phyloP scores from a whole-genome alignment of 2,888 invertebrate species.

The Argynnis bischoffii region DNA sequence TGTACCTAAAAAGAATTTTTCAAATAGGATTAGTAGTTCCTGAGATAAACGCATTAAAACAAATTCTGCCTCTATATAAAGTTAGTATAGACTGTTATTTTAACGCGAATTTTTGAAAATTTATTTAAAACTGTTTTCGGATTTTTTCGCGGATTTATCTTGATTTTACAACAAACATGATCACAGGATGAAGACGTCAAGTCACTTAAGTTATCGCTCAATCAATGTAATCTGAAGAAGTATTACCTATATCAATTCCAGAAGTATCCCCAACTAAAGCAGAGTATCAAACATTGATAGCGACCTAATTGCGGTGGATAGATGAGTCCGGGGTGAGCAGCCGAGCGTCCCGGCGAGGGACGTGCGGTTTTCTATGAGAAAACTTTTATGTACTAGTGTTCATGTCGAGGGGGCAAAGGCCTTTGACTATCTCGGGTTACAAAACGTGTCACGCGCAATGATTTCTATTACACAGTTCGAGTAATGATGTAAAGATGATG shows the following conservation, averaged over 20 bases:
- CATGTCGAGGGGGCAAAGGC: slow-evolving; percentile 16
- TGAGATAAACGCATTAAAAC: no score
- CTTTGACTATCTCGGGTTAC: slow-evolving; percentile 7
- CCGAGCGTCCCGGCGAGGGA: slow-evolving; percentile 35
- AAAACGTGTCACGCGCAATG: slow-evolving; percentile 11
- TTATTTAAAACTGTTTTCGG: no score
- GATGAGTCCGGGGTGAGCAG: slow-evolving; percentile 44
- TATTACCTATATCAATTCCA: neutral
- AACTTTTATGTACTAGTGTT: neutral
- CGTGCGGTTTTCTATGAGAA: slow-evolving; percentile 25
- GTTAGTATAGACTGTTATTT: no score
- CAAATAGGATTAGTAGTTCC: no score
- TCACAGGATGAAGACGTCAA: no score
- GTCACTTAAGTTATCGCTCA: no score
- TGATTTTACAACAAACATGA: no score
- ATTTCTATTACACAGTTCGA: slow-evolving; percentile 7
- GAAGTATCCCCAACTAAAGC: neutral
- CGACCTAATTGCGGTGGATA: slow-evolving; percentile 43
- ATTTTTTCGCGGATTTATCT: no score
- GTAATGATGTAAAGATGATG: slow-evolving; percentile 10
- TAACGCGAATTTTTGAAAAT: no score
- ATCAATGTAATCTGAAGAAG: no score
- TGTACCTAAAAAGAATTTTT: no score
- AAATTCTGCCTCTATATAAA: no score
- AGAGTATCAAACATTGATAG: neutral